phyloP scores from a whole-genome alignment of 2,797 vertebrate genomes.

The Heliangelus exortis region DNA sequence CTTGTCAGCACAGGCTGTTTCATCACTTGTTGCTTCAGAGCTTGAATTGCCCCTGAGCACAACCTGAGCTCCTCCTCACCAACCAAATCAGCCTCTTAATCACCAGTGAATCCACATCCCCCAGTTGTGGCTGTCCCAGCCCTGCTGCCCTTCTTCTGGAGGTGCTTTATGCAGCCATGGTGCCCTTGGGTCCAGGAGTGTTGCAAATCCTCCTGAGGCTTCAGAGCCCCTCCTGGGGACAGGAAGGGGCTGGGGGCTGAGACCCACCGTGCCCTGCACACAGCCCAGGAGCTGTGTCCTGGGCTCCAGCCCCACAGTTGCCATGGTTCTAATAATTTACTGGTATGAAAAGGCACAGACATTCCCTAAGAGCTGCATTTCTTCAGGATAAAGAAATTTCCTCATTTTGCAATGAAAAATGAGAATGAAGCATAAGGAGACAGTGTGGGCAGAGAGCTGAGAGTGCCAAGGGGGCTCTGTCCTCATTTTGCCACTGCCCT shows the following conservation, averaged over 20 bases:
- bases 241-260: background rate
- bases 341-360: background rate
- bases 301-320: background rate
- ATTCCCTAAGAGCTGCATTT: background rate
- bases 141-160: background rate
- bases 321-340: background rate
- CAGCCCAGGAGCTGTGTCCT: background rate
- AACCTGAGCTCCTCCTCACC: background rate
- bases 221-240: background rate
- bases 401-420: background rate
- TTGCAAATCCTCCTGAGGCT: background rate
- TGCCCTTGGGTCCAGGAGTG: background rate
- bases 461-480: background rate
- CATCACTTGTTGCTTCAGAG: background rate
- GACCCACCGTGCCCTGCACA: accelerated
- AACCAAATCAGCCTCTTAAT: background rate
- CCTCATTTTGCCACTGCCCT: background rate
- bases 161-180: background rate
- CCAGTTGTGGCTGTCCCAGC: background rate
- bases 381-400: background rate
- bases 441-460: accelerated
- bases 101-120: background rate
- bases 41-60: background rate
- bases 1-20: accelerated
- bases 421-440: background rate